phyloP scores from a whole-genome alignment of 2,113 vertebrate genomes.

The Bos taurus region DNA sequence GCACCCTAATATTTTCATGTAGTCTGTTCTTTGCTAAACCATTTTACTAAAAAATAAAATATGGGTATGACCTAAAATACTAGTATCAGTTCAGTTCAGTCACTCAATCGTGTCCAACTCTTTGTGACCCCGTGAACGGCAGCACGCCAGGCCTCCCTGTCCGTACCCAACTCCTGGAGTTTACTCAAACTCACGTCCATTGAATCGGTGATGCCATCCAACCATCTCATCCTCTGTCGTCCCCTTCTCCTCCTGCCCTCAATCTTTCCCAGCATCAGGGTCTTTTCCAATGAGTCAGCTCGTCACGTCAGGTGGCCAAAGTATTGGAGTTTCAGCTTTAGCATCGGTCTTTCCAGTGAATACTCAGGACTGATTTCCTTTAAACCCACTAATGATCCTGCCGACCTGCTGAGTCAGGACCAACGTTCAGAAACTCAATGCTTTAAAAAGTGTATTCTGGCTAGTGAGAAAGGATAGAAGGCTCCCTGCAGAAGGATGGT shows the following conservation, averaged over 20 bases:
- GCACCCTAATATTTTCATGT: neutral
- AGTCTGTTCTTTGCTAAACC: neutral
- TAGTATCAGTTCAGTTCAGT: neutral
- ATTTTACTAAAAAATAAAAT: neutral
- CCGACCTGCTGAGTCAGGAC: neutral
- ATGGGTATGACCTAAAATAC: neutral
- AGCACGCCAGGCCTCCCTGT: neutral
- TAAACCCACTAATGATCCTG: neutral
- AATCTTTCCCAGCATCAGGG: neutral
- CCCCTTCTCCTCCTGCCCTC: neutral
- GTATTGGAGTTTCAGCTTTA: too few species aligned
- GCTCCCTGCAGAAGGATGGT: neutral
- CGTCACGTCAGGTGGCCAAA: too few species aligned
- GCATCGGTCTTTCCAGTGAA: too few species aligned
- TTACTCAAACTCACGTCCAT: neutral
- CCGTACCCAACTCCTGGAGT: neutral
- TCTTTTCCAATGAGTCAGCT: too few species aligned
- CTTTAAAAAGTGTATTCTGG: neutral
- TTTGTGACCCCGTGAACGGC: rapidly evolving
- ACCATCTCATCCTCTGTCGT: neutral
- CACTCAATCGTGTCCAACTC: rapidly evolving
- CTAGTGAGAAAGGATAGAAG: neutral
- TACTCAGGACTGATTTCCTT: neutral
- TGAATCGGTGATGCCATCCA: too few species aligned
- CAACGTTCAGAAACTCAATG: neutral